Conservation (phyloP, 2,113 vertebrate genomes). For the Megaceryle maxima region DNA sequence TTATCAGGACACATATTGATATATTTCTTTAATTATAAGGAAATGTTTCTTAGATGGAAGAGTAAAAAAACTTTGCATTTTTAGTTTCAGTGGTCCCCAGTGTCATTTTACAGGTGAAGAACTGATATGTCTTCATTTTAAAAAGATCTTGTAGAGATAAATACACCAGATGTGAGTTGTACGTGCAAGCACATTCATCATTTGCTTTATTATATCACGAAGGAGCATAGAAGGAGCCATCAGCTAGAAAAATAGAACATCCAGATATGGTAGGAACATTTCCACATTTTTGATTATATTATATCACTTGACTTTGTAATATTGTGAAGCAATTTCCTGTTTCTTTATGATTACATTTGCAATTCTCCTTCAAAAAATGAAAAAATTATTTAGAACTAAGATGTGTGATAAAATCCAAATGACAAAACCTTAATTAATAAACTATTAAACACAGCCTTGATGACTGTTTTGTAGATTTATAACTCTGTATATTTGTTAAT, state of each 20-base stretch:
- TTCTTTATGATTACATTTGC: background rate
- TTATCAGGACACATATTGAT: background rate
- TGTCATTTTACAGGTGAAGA: background rate
- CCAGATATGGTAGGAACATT: background rate
- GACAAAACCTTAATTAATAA: background rate
- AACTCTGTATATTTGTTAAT: conserved; percentile 8
- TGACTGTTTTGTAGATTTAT: background rate
- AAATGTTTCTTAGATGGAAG: background rate
- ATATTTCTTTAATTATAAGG: background rate
- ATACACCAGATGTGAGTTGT: background rate
- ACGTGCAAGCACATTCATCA: background rate
- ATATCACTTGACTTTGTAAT: background rate
- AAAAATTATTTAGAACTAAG: background rate
- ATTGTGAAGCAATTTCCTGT: background rate
- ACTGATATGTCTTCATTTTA: background rate
- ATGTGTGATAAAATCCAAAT: background rate
- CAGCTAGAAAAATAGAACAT: background rate
- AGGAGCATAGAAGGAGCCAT: background rate
- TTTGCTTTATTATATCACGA: background rate
- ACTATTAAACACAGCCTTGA: background rate
- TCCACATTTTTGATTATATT: background rate
- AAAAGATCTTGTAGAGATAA: background rate
- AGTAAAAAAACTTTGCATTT: background rate
- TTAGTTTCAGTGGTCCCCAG: background rate
- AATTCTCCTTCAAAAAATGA: background rate